These are phyloP conservation scores for Leucoraja erinaceus DNA, from an alignment of 2,113 vertebrate species.

Conservation along the genomic window DNA sequence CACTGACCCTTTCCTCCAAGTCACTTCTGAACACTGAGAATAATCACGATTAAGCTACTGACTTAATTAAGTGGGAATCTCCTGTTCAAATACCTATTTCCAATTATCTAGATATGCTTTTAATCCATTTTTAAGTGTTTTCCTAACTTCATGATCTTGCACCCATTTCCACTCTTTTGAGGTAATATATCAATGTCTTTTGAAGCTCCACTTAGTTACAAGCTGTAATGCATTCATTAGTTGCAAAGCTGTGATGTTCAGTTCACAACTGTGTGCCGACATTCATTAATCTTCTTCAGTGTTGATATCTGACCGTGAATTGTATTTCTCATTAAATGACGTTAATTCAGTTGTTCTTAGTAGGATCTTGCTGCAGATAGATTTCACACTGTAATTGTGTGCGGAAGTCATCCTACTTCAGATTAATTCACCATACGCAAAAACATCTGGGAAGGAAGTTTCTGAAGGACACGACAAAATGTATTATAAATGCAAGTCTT, in stretches of 20 bases:
- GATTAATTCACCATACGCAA: not conserved
- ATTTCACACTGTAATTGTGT: not conserved
- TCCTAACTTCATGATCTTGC: not conserved
- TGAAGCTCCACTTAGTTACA: not conserved
- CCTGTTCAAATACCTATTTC: not conserved
- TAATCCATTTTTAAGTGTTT: not conserved
- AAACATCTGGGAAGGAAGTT: not conserved
- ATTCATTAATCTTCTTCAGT: not conserved
- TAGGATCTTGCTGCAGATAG: not conserved
- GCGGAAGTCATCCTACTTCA: not conserved
- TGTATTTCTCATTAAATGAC: not conserved
- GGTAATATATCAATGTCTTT: not conserved
- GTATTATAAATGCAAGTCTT: not conserved
- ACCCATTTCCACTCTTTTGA: not conserved
- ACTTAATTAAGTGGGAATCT: not conserved
- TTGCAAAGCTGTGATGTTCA: not conserved
- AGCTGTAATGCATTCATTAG: not conserved
- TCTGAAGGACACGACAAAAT: not conserved
- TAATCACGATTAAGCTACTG: not conserved
- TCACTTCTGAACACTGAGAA: constrained; percentile 9
- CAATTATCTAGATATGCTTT: not conserved
- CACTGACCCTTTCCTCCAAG: not conserved
- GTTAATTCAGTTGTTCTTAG: not conserved
- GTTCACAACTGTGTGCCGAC: not conserved
- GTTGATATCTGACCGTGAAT: not conserved